Base-by-base conservation (phyloP, 2,888 invertebrate genomes). In the Cryptops parisi region DNA sequence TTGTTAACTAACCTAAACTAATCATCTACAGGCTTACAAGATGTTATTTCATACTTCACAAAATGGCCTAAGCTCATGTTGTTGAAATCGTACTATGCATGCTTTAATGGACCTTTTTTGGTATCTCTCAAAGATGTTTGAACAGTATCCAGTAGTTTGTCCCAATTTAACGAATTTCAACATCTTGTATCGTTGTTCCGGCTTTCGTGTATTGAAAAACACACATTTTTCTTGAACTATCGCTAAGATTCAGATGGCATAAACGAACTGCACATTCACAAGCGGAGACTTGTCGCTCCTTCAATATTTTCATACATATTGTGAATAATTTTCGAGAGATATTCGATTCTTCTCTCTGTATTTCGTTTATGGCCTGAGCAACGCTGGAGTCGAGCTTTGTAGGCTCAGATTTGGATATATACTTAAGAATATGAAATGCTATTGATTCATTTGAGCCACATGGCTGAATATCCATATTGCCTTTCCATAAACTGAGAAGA, bases 391-490 rank as follows among this genome's bases (percentile, higher is more conserved):
- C 33, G 15, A 33, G 33, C 33, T 33, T 6, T 9, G 33, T 33
- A 33, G 33, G 33, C 33, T 33, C 33, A 33, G 33, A 33, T 33
- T 33, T 33, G 6, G 33, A 33, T 9, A 33, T 33, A 15, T 33
- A 33, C 15, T 33, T 33, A 9, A 15, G 9, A 9, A 33, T 38
- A 24, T 44, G 15, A 33, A 33, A 33, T 33, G 33, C 33, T 33
- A 33, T 33, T 33, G 33, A 6, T 24, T 51, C 47, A 47, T 51
- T 26, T 47, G 41, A 21, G 6, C 51, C 46, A 23, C 47, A 51
- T 22, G 46, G 51, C 33, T 54, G 54, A 23, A 54, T 52, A 19
- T 54, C 54, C 52, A 53, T 54, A 46, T 44, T 2, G 41, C 25
- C 25, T 9, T 33, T 33, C 33, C 33, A 33, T 6, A 33, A 6